Evolutionary conservation across 2,113 vertebrate genomes (phyloP).

Genomic region (Cranoglanis bouderius): DNA sequence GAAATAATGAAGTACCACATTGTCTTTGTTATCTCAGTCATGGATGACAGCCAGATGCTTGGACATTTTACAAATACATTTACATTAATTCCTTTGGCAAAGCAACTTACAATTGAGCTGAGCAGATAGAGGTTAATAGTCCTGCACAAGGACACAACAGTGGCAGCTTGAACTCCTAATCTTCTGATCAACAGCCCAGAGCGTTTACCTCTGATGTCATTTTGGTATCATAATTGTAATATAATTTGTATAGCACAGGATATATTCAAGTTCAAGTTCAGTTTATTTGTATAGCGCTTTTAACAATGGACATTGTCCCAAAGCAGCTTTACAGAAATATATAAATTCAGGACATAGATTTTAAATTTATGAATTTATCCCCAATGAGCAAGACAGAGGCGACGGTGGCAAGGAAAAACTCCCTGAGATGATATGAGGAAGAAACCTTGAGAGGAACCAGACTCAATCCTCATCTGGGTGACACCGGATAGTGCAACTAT

Average conservation of each 20-base stretch:
- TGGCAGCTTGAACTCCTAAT: background rate
- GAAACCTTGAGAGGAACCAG: too few relatives aligned
- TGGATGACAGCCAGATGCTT: background rate
- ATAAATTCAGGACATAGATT: too few relatives aligned
- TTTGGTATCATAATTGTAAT: background rate
- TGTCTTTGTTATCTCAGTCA: background rate
- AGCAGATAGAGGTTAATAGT: background rate
- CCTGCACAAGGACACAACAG: background rate
- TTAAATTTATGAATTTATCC: too few relatives aligned
- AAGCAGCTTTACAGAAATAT: too few relatives aligned
- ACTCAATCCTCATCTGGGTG: too few relatives aligned
- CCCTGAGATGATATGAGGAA: too few relatives aligned
- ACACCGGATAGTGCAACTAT: too few relatives aligned
- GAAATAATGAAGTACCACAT: background rate
- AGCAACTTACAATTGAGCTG: background rate
- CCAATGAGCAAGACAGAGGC: too few relatives aligned
- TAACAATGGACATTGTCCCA: too few relatives aligned
- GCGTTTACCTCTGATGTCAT: background rate
- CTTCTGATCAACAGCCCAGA: background rate
- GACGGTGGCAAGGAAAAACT: too few relatives aligned
- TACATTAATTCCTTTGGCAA: background rate
- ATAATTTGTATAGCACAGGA: background rate
- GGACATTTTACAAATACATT: background rate
- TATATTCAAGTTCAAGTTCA: too few relatives aligned
- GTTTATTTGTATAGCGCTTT: too few relatives aligned